These are phyloP conservation scores for Ischnus inquisitorius DNA, from an alignment of 2,888 invertebrate genomes.

Conservation along the genomic window DNA sequence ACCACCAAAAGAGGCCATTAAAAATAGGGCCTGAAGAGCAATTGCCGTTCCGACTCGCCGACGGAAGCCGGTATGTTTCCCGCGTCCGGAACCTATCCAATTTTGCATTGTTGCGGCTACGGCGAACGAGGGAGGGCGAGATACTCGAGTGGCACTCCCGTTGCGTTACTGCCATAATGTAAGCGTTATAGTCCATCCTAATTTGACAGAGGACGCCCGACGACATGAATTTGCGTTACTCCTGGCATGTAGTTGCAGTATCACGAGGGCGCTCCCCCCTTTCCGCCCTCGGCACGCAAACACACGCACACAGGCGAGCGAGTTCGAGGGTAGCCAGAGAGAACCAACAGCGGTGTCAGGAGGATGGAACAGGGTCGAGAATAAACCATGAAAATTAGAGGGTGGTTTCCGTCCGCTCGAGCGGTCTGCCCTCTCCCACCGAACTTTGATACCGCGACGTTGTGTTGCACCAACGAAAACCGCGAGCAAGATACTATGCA, in stretches of 20 bases:
- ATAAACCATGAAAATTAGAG: slow-evolving; percentile 72
- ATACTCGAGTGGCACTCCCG: slow-evolving; percentile 71
- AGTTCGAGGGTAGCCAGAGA: slow-evolving; percentile 35
- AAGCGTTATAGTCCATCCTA: slow-evolving; percentile 76
- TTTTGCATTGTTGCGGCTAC: slow-evolving; percentile 62
- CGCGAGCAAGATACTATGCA: slow-evolving; percentile 8
- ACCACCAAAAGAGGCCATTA: slow-evolving; percentile 44
- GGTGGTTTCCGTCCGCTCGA: slow-evolving; percentile 59
- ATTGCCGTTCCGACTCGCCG: slow-evolving; percentile 43
- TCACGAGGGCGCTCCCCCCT: slow-evolving; percentile 63
- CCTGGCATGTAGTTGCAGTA: slow-evolving; percentile 69
- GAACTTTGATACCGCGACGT: slow-evolving; percentile 47
- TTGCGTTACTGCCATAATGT: slow-evolving; percentile 74
- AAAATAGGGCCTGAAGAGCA: slow-evolving; percentile 45
- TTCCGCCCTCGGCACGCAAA: not conserved
- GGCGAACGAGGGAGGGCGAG: slow-evolving; percentile 22
- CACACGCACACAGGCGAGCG: slow-evolving; percentile 4
- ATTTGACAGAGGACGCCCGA: slow-evolving; percentile 76
- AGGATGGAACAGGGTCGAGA: slow-evolving; percentile 67
- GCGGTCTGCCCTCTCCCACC: slow-evolving; percentile 6
- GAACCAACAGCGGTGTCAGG: slow-evolving; percentile 14
- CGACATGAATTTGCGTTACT: slow-evolving; percentile 77
- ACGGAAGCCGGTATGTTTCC: slow-evolving; percentile 49
- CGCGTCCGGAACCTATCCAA: slow-evolving; percentile 62
- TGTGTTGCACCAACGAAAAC: slow-evolving; percentile 10